A percentile compares a stretch with the other conserved stretches of the same genome.
phyloP scores from a whole-genome alignment of 2,888 invertebrate genomes.

The Lamellibrachia columna region DNA sequence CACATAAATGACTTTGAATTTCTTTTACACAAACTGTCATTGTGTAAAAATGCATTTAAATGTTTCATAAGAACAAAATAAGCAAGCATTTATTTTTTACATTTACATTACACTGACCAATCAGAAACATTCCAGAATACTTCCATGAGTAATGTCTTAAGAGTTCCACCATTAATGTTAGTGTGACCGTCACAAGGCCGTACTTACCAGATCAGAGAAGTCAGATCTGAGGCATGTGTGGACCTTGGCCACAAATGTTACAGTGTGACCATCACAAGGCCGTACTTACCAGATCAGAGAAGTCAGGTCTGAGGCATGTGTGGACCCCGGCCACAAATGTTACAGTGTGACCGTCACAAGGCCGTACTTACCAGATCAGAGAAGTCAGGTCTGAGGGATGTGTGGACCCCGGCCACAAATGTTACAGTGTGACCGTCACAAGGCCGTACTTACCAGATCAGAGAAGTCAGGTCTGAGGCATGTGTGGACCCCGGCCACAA shows the following conservation, averaged over 20 bases:
- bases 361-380: conserved; percentile 80
- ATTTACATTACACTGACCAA: conserved; percentile 20
- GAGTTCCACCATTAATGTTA: conserved; percentile 89
- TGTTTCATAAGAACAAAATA: too few species aligned
- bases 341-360: too few species aligned
- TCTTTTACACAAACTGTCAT: too few species aligned
- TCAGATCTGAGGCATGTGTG: conserved; percentile 91
- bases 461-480: conserved; percentile 87
- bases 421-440: conserved; percentile 69
- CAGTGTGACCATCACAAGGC: background rate
- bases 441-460: conserved; percentile 78
- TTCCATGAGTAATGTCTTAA: conserved; percentile 88
- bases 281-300: conserved; percentile 83
- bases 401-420: conserved; percentile 94
- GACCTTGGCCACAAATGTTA: conserved; percentile 92
- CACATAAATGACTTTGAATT: too few species aligned
- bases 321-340: conserved; percentile 96
- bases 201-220: conserved; percentile 84
- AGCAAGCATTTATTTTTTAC: conserved; percentile 60
- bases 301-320: conserved; percentile 87
- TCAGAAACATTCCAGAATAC: conserved; percentile 89
- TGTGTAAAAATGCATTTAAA: too few species aligned
- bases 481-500: conserved; percentile 94
- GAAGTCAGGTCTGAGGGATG: conserved; percentile 87
- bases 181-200: background rate